A percentile compares a stretch with the other conserved stretches of the same genome.
Conservation (phyloP, 2,113 vertebrate genomes). For the Patagioenas fasciata region DNA sequence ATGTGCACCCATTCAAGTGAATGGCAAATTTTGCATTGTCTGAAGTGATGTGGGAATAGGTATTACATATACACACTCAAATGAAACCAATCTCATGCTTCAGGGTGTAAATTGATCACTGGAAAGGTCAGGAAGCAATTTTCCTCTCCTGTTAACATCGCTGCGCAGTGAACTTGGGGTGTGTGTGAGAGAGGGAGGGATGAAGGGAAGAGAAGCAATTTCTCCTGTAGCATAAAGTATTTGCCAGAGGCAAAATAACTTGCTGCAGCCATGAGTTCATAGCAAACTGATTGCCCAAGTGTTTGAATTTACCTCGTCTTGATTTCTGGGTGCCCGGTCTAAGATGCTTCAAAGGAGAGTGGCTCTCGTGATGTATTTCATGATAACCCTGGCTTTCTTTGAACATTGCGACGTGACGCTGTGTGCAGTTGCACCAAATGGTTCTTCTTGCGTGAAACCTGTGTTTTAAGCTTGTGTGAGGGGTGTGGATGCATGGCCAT, state of each 20-base stretch:
- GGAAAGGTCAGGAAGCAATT: constrained; percentile 42
- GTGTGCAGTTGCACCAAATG: background rate
- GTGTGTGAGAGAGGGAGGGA: background rate
- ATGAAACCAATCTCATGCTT: background rate
- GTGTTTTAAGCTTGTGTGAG: background rate
- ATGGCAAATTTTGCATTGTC: background rate
- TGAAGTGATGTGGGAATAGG: background rate
- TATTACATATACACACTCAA: background rate
- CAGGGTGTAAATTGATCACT: constrained; percentile 32
- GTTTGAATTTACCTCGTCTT: background rate
- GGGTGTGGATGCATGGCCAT: too few relatives aligned
- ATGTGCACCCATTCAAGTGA: background rate
- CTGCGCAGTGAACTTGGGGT: background rate
- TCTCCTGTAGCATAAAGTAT: background rate
- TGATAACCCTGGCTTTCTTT: background rate
- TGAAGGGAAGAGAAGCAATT: background rate
- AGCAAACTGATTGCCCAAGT: background rate
- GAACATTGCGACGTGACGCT: too few relatives aligned
- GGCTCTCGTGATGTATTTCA: background rate
- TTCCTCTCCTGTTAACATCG: constrained; percentile 23
- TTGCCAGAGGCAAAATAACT: background rate
- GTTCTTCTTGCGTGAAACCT: background rate
- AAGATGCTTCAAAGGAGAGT: accelerated
- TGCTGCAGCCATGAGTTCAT: background rate
- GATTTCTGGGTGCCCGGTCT: background rate